A percentile compares a stretch with the other conserved stretches of the same genome.
These are phyloP conservation scores for Trematocara macrostoma DNA, from an alignment of 2,113 vertebrate species.

Conservation along the genomic window DNA sequence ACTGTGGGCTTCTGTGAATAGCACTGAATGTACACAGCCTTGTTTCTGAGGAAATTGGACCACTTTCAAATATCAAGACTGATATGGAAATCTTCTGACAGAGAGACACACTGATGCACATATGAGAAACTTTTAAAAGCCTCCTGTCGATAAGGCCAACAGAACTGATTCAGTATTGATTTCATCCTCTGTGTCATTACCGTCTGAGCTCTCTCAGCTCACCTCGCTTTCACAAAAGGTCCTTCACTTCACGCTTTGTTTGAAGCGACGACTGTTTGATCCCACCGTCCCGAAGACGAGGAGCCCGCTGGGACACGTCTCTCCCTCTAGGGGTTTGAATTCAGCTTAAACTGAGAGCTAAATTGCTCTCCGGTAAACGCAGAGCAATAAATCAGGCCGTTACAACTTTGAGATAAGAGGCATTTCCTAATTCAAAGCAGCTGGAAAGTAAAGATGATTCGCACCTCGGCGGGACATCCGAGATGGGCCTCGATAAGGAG, in stretches of 20 bases:
- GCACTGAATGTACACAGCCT: neutral
- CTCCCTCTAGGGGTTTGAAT: neutral
- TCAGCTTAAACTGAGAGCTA: neutral
- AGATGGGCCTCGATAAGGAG: constrained; percentile 21
- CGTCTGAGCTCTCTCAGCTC: neutral
- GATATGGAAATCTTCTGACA: neutral
- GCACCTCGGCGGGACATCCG: constrained; percentile 7
- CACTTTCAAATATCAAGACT: neutral
- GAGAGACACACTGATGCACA: neutral
- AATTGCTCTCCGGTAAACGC: neutral
- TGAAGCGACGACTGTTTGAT: constrained; percentile 1
- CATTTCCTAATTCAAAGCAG: constrained; percentile 31
- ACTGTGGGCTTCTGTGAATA: neutral
- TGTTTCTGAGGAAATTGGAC: neutral
- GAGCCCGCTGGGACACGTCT: constrained; percentile 1
- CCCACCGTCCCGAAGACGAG: neutral
- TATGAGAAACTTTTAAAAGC: neutral
- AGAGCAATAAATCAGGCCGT: neutral
- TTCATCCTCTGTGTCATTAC: neutral
- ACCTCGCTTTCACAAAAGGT: constrained; percentile 3
- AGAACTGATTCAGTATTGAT: neutral
- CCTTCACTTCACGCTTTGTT: constrained; percentile 22
- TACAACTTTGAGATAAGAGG: constrained; percentile 13
- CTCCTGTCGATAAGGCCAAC: neutral
- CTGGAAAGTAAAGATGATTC: constrained; percentile 38